Evolutionary conservation across 2,797 vertebrate genomes (phyloP).

Genomic region (Coendou prehensilis): DNA sequence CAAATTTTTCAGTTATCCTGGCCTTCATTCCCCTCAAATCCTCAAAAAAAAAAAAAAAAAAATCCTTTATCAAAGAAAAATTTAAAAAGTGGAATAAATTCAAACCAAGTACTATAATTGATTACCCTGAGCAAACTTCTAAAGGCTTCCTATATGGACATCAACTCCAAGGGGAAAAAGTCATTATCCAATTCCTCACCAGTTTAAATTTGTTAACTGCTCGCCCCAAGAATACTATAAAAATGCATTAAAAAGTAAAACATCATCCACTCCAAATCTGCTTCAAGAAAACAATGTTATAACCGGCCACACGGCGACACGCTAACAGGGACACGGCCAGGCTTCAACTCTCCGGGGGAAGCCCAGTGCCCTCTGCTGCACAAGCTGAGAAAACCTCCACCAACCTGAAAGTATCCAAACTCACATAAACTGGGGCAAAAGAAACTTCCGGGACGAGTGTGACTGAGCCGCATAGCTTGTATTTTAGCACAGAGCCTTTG

Average conservation of each 20-base stretch:
- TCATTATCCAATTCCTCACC: not conserved
- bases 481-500: not conserved
- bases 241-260: slow-evolving; percentile 55
- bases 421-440: not conserved
- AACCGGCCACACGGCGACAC: not conserved
- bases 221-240: not conserved
- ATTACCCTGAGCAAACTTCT: not conserved
- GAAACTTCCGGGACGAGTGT: not conserved
- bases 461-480: not conserved
- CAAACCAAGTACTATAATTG: not conserved
- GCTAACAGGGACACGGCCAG: not conserved
- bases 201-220: slow-evolving; percentile 37
- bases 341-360: not conserved
- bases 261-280: not conserved
- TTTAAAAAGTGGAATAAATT: not conserved
- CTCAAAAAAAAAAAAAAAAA: slow-evolving; percentile 20
- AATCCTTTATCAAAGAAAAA: not conserved
- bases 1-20: slow-evolving; percentile 3
- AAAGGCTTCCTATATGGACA: not conserved
- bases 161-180: not conserved
- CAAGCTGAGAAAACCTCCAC: not conserved
- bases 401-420: not conserved
- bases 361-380: slow-evolving; percentile 87
- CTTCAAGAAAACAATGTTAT: not conserved
- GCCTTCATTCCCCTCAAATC: not conserved